Percentiles rank a stretch among this genome's conserved stretches.
Conservation (phyloP, 2,888 invertebrate genomes). For the Callimorpha dominula region DNA sequence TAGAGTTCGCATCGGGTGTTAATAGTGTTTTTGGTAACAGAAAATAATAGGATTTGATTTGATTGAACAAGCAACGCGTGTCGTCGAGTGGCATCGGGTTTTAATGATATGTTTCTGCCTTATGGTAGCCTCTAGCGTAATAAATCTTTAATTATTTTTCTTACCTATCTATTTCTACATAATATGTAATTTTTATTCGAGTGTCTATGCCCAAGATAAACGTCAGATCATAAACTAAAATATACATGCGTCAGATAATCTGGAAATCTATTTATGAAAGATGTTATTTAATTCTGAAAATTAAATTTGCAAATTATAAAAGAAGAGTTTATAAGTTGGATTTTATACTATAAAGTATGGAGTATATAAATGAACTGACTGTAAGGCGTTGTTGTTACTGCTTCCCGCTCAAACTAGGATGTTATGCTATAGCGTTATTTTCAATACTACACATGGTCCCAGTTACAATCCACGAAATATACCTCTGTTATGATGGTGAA, state of each 20-base stretch:
- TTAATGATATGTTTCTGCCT: no score
- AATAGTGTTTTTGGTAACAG: no score
- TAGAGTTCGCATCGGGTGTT: no score
- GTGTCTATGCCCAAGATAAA: not conserved
- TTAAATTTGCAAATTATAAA: not conserved
- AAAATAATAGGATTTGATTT: no score
- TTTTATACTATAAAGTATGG: not conserved
- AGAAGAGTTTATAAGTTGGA: not conserved
- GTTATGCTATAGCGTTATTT: not conserved
- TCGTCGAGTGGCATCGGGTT: no score
- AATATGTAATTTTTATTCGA: not conserved
- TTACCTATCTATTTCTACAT: not conserved
- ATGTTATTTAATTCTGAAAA: not conserved
- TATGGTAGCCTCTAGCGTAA: no score
- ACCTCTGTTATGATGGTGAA: not conserved
- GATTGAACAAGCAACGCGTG: no score
- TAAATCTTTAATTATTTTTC: no score
- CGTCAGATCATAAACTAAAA: not conserved
- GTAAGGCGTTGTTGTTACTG: not conserved
- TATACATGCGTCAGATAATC: not conserved
- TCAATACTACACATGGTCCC: slow-evolving; percentile 9
- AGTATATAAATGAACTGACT: not conserved
- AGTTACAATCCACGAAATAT: not conserved
- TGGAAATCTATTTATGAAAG: not conserved
- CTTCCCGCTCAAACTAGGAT: not conserved